phyloP scores from a whole-genome alignment of 2,113 vertebrate species.

The Muntiacus reevesi region DNA sequence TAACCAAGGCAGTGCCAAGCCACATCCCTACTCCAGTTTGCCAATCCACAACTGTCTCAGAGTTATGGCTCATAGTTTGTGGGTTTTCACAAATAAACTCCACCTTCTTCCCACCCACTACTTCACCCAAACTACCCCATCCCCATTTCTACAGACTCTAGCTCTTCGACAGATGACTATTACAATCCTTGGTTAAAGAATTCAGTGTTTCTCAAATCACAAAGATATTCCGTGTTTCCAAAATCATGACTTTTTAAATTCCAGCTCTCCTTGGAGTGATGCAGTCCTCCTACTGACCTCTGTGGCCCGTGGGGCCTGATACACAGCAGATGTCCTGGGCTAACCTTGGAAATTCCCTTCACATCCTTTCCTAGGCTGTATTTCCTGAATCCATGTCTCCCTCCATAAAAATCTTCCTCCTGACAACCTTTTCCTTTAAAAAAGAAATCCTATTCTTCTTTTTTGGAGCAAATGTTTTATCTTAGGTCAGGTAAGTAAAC shows the following conservation, averaged over 20 bases:
- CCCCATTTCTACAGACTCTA: background rate
- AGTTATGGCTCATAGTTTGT: background rate
- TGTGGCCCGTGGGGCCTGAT: background rate
- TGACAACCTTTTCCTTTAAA: background rate
- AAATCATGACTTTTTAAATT: background rate
- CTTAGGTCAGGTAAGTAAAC: constrained; percentile 13
- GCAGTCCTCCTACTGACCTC: background rate
- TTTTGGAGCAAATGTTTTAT: background rate
- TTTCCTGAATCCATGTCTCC: background rate
- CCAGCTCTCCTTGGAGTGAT: no score
- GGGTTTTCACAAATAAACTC: background rate
- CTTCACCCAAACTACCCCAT: background rate
- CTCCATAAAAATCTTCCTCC: background rate
- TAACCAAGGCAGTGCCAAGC: background rate
- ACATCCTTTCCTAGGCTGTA: background rate
- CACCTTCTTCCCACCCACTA: background rate
- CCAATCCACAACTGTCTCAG: background rate
- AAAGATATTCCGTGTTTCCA: background rate
- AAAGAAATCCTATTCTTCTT: background rate
- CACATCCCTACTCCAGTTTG: background rate
- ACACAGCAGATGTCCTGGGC: background rate
- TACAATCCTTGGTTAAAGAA: background rate
- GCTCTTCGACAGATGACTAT: background rate
- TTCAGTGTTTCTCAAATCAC: background rate
- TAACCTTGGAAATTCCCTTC: background rate